Evolutionary conservation across 37 sponge, comb jelly and placozoan species (phyloP).

Genomic region (Cliona cf. orientalis): DNA sequence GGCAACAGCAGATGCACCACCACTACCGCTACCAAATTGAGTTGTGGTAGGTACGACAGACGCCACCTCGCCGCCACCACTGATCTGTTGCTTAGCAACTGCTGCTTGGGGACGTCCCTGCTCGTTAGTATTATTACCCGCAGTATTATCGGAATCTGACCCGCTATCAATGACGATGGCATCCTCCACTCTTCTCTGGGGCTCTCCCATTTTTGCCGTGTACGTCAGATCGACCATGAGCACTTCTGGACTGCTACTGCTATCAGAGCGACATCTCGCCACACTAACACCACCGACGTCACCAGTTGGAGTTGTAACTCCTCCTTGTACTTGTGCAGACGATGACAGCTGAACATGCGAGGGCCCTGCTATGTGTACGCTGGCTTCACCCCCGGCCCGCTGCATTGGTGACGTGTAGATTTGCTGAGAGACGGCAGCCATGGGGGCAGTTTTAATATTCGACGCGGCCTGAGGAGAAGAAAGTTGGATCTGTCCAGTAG

Average conservation of each 20-base stretch:
- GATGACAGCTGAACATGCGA: too few species aligned
- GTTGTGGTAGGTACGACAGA: neutral
- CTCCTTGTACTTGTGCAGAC: too few species aligned
- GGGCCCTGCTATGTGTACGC: too few species aligned
- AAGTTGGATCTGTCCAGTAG: neutral
- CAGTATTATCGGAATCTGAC: slow-evolving; percentile 11
- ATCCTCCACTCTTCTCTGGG: neutral
- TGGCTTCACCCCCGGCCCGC: too few species aligned
- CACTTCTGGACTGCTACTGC: slow-evolving; percentile 12
- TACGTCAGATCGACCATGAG: neutral
- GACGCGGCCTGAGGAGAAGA: too few species aligned
- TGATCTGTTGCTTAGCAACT: neutral
- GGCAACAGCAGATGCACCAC: neutral
- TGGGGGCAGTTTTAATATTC: too few species aligned
- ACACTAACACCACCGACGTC: too few species aligned
- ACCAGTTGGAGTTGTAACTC: neutral
- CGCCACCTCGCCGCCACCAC: neutral
- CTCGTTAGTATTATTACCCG: neutral
- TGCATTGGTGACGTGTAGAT: too few species aligned
- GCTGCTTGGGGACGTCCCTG: neutral
- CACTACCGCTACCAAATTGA: neutral
- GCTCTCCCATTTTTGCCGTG: neutral
- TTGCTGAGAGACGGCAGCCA: too few species aligned
- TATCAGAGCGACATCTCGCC: neutral
- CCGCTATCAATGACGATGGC: slow-evolving; percentile 47